phyloP scores from a whole-genome alignment of 2,797 vertebrate genomes.

The Hippocampus kuda region DNA sequence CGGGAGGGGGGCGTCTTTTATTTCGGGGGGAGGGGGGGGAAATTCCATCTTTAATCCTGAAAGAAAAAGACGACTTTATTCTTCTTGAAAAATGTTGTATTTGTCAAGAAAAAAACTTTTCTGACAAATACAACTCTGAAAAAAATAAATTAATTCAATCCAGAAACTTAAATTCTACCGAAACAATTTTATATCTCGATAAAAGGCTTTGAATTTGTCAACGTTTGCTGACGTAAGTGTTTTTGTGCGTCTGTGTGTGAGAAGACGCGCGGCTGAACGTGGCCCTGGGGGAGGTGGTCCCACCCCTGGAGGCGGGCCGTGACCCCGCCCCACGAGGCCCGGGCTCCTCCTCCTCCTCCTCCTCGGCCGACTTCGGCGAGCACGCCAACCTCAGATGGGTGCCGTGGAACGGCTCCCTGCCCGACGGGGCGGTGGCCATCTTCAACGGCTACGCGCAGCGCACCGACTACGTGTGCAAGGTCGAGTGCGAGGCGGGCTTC shows the following conservation, averaged over 20 bases:
- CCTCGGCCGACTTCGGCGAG: conserved; percentile 51
- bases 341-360: neutral
- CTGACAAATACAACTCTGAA: too few relatives aligned
- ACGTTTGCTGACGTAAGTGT: neutral
- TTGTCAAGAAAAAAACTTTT: too few relatives aligned
- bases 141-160: too few relatives aligned
- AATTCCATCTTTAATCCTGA: too few relatives aligned
- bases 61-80: too few relatives aligned
- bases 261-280: conserved; percentile 51
- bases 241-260: neutral
- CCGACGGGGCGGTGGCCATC: conserved; percentile 57
- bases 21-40: too few relatives aligned
- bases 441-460: conserved; percentile 63
- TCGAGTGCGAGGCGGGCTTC: conserved; percentile 67
- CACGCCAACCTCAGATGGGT: conserved; percentile 64
- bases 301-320: conserved; percentile 32
- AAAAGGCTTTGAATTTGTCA: too few relatives aligned
- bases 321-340: conserved; percentile 15
- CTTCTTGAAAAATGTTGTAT: too few relatives aligned
- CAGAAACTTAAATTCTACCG: too few relatives aligned
- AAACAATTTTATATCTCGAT: too few relatives aligned
- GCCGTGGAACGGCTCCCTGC: conserved; percentile 54
- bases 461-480: conserved; percentile 67
- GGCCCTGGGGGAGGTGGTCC: conserved; percentile 37
- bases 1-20: too few relatives aligned